Evolutionary conservation across 2,113 vertebrate species (phyloP).

Genomic region (Scatophagus argus): DNA sequence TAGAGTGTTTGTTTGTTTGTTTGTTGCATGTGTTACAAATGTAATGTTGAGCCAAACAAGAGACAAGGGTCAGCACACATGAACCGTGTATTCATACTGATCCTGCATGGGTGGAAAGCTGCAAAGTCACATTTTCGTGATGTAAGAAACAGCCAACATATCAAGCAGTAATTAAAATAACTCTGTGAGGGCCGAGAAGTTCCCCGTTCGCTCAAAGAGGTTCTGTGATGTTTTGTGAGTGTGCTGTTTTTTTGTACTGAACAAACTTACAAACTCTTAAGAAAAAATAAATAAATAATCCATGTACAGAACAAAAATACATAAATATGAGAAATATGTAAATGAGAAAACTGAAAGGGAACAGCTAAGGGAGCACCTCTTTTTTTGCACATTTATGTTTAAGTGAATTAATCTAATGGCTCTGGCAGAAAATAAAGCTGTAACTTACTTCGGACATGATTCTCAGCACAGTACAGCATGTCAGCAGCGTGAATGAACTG

Average conservation of each 20-base stretch:
- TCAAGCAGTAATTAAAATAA: neutral
- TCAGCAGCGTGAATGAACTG: constrained; percentile 86
- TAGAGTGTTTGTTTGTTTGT: constrained; percentile 26
- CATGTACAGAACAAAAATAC: neutral
- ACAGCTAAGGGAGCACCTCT: neutral
- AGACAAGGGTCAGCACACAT: neutral
- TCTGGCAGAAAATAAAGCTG: neutral
- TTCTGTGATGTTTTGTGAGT: neutral
- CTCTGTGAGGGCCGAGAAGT: too few relatives aligned
- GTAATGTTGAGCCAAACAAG: neutral
- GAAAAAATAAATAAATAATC: neutral
- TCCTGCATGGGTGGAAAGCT: neutral
- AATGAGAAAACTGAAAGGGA: too few relatives aligned
- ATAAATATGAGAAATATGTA: too few relatives aligned
- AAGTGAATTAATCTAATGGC: too few relatives aligned
- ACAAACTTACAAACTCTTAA: neutral
- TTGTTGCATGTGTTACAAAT: constrained; percentile 1
- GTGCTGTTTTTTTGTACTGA: too few relatives aligned
- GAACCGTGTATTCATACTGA: neutral
- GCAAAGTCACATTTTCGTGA: neutral
- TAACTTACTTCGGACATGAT: constrained; percentile 83
- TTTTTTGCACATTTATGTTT: too few relatives aligned
- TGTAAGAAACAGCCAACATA: neutral
- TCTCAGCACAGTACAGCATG: constrained; percentile 85
- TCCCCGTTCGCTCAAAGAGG: neutral